Evolutionary conservation across 2,797 vertebrate species (phyloP).

Genomic region (Anisognathus igniventris): DNA sequence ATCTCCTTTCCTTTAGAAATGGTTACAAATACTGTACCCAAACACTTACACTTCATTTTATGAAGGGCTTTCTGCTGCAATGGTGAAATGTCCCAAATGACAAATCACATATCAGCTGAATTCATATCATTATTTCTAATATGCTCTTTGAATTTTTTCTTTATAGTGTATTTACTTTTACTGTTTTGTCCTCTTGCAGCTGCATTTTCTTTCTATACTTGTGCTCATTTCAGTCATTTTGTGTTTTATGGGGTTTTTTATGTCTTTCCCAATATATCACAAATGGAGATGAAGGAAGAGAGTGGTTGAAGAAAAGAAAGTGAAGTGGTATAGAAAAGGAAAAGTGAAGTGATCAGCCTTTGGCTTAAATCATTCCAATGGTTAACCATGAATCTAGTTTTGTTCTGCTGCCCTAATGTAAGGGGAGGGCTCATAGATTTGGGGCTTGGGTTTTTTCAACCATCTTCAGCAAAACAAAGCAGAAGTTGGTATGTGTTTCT

Average conservation of each 20-base stretch:
- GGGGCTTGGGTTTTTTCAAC: background rate
- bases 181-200: conserved; percentile 1
- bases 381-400: background rate
- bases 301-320: background rate
- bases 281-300: background rate
- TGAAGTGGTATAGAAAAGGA: background rate
- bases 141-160: background rate
- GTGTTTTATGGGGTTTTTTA: rapidly evolving
- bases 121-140: conserved; percentile 2
- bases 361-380: background rate
- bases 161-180: background rate
- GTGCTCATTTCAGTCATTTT: background rate
- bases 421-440: background rate
- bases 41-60: background rate
- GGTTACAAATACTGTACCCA: background rate
- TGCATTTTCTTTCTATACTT: background rate
- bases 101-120: background rate
- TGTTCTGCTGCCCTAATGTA: background rate
- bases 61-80: conserved; percentile 36
- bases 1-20: background rate
- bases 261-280: background rate
- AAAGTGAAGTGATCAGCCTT: background rate
- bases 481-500: background rate
- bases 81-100: conserved; percentile 15
- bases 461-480: background rate